Base-by-base conservation (phyloP, 2,797 vertebrate species). In the Podarcis siculus region DNA sequence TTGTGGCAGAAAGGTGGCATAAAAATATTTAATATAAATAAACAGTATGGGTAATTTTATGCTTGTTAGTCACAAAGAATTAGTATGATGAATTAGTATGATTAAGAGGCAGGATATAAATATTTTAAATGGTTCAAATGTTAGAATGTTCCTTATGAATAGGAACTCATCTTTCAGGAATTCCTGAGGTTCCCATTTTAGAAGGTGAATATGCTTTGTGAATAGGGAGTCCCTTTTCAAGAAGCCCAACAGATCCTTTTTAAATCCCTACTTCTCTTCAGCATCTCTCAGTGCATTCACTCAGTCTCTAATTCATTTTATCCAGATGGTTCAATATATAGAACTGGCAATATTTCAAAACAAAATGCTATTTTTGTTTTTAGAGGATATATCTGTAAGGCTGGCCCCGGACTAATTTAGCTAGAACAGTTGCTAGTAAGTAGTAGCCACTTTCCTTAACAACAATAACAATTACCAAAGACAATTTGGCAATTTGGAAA, bases 331-430 rank as follows among this genome's bases (percentile, higher is more conserved):
- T 67, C 12, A 88, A 83, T 37, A 85, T n/a, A 81, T 1, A 1
- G 15, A 93, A 2, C 35, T 79, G 90, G 82, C 23, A 66, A 17
- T 8, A 3, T 86, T 42, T 84, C 87, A 78, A 45, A 71, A 86
- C 61, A 87, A 83, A 78, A 88, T 45, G 55, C 72, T 77, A 81
- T 2, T 0, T 86, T 86, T 79, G 32, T 45, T 78, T 86, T 0
- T 2, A 83, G 78, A 91, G 89, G 7, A 49, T 82, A 87, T 82
- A 91, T 45, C 81, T 91, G 81, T 87, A 82, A 82, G 35, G 1
- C 91, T 87, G 83, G 30, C 81, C 87, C 55, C 8, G 87, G 49
- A 84, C 61, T 82, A 86, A 90, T 37, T 69, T 88, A 91, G 27
- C 6, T 3, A 84, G 84, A 2, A 72, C 42, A 42, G 42, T 82